Conservation (phyloP, 2,888 invertebrate species). For the Frankliniella fusca region DNA sequence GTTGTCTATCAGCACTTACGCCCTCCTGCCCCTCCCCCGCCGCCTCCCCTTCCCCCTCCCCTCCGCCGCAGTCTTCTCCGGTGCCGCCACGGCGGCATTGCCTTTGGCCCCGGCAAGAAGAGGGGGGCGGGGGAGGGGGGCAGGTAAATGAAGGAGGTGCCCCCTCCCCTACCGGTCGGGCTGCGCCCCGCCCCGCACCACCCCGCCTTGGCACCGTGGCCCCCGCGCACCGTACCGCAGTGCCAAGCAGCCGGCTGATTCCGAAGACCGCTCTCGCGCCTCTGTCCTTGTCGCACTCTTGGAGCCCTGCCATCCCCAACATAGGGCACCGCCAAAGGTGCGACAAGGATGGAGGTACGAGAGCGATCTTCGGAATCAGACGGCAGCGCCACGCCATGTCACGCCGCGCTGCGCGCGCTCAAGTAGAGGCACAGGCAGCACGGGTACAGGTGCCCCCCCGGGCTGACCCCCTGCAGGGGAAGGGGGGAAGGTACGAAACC, state of each 20-base stretch:
- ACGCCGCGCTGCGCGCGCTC: too few relatives aligned
- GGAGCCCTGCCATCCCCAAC: too few relatives aligned
- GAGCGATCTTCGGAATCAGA: too few relatives aligned
- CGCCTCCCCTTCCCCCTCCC: not conserved
- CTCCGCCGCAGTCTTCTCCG: not conserved
- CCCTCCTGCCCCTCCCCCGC: not conserved
- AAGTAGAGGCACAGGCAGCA: not conserved
- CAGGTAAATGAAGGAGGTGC: slow-evolving; percentile 18
- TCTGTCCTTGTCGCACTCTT: too few relatives aligned
- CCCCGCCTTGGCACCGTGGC: not conserved
- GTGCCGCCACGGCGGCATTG: not conserved
- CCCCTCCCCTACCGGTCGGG: not conserved
- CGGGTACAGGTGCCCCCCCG: not conserved
- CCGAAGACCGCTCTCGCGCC: too few relatives aligned
- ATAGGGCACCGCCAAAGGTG: too few relatives aligned
- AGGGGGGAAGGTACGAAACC: too few relatives aligned
- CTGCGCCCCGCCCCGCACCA: not conserved
- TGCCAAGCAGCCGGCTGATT: too few relatives aligned
- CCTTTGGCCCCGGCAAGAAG: not conserved
- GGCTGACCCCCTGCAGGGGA: too few relatives aligned
- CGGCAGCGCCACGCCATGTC: not conserved
- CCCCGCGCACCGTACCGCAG: not conserved
- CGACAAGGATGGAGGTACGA: too few relatives aligned
- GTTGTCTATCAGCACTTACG: slow-evolving; percentile 26
- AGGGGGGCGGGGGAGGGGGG: not conserved